These are phyloP conservation scores for Epizoanthus illoricatus DNA, from an alignment of 92 coral and sea anemone species.

Conservation along the genomic window DNA sequence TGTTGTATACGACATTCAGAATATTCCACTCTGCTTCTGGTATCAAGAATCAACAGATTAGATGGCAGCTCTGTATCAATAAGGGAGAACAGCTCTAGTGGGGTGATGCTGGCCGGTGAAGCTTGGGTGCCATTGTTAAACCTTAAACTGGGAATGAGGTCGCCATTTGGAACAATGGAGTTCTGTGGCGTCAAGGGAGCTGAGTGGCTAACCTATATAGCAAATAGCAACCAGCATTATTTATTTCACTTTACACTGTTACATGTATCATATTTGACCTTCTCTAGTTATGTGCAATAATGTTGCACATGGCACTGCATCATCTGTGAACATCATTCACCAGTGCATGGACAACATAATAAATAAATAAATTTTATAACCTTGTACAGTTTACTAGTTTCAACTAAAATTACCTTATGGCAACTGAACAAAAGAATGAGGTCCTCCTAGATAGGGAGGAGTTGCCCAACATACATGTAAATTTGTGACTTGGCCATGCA, in stretches of 20 bases:
- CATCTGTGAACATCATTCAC: not conserved
- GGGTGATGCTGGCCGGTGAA: not conserved
- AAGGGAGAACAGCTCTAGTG: slow-evolving; percentile 1
- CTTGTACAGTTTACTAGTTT: too few species aligned
- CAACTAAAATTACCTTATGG: too few species aligned
- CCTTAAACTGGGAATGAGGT: slow-evolving; percentile 7
- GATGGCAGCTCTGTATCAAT: slow-evolving; percentile 3
- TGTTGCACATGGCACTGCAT: not conserved
- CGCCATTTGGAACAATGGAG: not conserved
- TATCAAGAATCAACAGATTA: not conserved
- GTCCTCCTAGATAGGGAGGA: too few species aligned
- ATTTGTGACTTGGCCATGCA: too few species aligned
- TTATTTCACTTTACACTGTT: slow-evolving; percentile 5
- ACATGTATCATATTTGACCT: slow-evolving; percentile 15
- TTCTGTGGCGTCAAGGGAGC: slow-evolving; percentile 2
- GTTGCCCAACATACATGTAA: too few species aligned
- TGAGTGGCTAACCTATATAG: slow-evolving; percentile 13
- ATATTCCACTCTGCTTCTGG: slow-evolving; percentile 13
- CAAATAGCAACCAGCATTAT: slow-evolving; percentile 15
- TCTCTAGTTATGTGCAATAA: slow-evolving; percentile 8
- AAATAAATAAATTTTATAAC: too few species aligned
- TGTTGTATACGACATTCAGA: slow-evolving; percentile 5
- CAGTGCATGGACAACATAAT: too few species aligned
- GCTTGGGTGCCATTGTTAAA: slow-evolving; percentile 1
- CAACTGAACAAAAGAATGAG: too few species aligned